phyloP scores from a whole-genome alignment of 2,797 vertebrate genomes.

The Poecilia gillii region DNA sequence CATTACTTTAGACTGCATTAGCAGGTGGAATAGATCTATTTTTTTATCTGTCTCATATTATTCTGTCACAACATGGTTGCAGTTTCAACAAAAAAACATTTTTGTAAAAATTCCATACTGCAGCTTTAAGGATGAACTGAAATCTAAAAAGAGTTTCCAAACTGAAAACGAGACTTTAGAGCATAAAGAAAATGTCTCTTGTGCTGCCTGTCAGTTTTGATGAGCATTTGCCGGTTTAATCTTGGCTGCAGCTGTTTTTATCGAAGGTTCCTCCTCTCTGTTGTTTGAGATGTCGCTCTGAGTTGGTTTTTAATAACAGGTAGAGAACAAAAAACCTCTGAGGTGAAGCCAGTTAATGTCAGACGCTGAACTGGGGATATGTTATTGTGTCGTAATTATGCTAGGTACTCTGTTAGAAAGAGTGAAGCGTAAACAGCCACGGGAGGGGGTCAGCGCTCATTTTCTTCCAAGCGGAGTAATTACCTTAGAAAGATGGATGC shows the following conservation, averaged over 20 bases:
- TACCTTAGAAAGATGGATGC: constrained; percentile 28
- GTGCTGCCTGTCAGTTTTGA: background rate
- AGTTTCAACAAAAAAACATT: too few species aligned
- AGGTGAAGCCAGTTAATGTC: constrained; percentile 2
- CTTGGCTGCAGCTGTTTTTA: background rate
- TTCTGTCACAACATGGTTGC: too few species aligned
- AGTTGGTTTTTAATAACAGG: constrained; percentile 8
- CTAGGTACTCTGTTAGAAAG: constrained; percentile 14
- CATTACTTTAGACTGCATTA: too few species aligned
- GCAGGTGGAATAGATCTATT: too few species aligned
- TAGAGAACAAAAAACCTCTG: background rate
- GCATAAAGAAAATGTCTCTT: background rate
- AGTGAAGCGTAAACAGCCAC: constrained; percentile 25
- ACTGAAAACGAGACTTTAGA: background rate
- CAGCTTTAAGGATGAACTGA: background rate
- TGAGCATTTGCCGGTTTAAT: background rate
- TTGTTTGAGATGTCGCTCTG: background rate
- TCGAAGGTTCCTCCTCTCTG: background rate
- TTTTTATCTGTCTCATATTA: too few species aligned
- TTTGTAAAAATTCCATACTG: too few species aligned
- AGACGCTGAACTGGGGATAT: background rate
- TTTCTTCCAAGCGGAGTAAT: constrained; percentile 38
- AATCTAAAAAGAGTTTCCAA: background rate
- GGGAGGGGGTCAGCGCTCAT: constrained; percentile 20
- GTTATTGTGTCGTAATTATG: background rate